Evolutionary conservation across 1,140 invertebrate species (phyloP).

Genomic region (Drosophila kikkawai): DNA sequence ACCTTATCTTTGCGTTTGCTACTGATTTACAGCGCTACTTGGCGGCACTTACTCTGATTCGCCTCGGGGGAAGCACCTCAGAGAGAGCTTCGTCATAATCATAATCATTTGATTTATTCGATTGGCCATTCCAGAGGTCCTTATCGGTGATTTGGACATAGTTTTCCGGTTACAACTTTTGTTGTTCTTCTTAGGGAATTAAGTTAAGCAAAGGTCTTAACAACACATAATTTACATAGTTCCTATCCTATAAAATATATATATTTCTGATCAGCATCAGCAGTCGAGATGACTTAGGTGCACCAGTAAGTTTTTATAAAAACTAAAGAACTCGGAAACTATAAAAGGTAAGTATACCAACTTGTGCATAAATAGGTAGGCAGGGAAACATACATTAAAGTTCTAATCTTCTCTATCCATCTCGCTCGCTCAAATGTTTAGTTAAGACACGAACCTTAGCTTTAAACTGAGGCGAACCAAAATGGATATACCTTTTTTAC

Average conservation of each 20-base stretch:
- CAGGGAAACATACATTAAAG: too few species aligned
- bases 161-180: slow-evolving; percentile 8
- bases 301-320: not conserved
- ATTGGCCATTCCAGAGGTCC: slow-evolving; percentile 1
- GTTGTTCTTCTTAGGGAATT: not conserved
- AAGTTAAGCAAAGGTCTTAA: too few species aligned
- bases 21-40: slow-evolving; percentile 19
- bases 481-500: too few species aligned
- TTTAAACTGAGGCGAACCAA: too few species aligned
- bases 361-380: too few species aligned
- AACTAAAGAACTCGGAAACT: not conserved
- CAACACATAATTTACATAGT: not conserved
- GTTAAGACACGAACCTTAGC: too few species aligned
- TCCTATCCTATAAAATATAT: not conserved
- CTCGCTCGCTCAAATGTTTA: too few species aligned
- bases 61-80: slow-evolving; percentile 20
- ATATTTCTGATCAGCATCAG: not conserved
- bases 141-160: slow-evolving; percentile 7
- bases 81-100: slow-evolving; percentile 15
- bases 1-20: slow-evolving; percentile 7
- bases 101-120: slow-evolving; percentile 15
- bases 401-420: too few species aligned
- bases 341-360: not conserved
- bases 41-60: slow-evolving; percentile 11
- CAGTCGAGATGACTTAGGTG: not conserved